These are phyloP conservation scores for Aythya fuligula DNA, from an alignment of 2,797 vertebrate genomes.

Conservation along the genomic window DNA sequence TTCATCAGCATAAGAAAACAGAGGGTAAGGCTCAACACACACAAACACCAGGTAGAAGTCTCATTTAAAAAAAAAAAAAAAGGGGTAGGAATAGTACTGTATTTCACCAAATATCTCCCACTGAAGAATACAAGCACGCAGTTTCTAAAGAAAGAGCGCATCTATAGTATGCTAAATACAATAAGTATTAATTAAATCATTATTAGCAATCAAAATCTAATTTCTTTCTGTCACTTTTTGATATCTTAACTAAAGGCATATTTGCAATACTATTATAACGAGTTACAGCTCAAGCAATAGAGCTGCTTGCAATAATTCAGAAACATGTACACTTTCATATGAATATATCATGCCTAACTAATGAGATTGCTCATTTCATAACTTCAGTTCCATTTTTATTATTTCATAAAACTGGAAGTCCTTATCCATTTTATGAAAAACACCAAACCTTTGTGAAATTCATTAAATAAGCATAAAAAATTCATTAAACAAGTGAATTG, in stretches of 20 bases:
- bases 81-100: not conserved
- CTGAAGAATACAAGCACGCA: not conserved
- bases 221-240: constrained; percentile 89
- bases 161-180: constrained; percentile 63
- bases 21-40: not conserved
- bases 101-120: not conserved
- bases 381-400: constrained; percentile 95
- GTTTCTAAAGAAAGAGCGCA: constrained; percentile 53
- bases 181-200: constrained; percentile 80
- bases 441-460: constrained; percentile 98
- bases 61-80: not conserved
- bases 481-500: constrained; percentile 96
- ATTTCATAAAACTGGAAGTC: constrained; percentile 92
- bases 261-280: constrained; percentile 82
- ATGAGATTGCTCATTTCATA: constrained; percentile 98
- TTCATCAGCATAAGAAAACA: constrained; percentile 18
- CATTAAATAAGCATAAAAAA: constrained; percentile 99
- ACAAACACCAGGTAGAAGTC: constrained; percentile 45
- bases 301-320: constrained; percentile 88
- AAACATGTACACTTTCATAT: constrained; percentile 92
- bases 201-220: constrained; percentile 83
- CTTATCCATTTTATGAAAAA: constrained; percentile 96
- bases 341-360: constrained; percentile 96
- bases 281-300: constrained; percentile 77
- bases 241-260: constrained; percentile 88